These are phyloP conservation scores for Oxygymnocypris stewartii DNA, from an alignment of 2,113 vertebrate species.

Conservation along the genomic window DNA sequence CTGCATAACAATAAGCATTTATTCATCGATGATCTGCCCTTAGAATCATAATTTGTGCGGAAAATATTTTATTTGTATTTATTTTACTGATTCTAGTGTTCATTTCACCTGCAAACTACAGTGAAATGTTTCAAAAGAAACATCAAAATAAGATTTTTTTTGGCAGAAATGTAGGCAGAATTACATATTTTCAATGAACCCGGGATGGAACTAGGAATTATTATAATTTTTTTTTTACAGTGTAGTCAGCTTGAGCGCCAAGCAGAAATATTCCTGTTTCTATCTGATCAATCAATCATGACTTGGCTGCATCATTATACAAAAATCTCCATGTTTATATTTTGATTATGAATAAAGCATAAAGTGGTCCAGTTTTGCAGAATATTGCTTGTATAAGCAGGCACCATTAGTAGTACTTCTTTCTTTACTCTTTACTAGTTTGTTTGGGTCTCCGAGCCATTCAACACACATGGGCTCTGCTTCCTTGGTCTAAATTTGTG, in stretches of 20 bases:
- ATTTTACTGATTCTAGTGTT: no score
- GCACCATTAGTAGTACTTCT: not conserved
- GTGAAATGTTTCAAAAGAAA: no score
- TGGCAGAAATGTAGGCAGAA: no score
- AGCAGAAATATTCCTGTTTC: constrained; percentile 8
- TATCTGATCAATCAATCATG: not conserved
- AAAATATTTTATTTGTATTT: no score
- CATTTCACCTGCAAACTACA: not conserved
- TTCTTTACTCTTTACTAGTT: not conserved
- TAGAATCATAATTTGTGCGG: not conserved
- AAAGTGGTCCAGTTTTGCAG: not conserved
- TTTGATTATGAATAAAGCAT: constrained; percentile 14
- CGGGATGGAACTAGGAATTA: no score
- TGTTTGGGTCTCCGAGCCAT: constrained; percentile 6
- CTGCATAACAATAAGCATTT: not conserved
- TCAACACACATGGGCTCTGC: not conserved
- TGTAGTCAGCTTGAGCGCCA: not conserved
- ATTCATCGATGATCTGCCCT: not conserved
- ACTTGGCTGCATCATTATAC: not conserved
- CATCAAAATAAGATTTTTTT: no score
- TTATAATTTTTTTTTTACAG: not conserved
- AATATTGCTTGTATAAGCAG: not conserved
- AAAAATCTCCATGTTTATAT: not conserved
- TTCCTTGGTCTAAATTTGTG: constrained; percentile 21
- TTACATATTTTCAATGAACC: not conserved